Evolutionary conservation across 2,113 vertebrate genomes (phyloP).

Genomic region (Progne subis): DNA sequence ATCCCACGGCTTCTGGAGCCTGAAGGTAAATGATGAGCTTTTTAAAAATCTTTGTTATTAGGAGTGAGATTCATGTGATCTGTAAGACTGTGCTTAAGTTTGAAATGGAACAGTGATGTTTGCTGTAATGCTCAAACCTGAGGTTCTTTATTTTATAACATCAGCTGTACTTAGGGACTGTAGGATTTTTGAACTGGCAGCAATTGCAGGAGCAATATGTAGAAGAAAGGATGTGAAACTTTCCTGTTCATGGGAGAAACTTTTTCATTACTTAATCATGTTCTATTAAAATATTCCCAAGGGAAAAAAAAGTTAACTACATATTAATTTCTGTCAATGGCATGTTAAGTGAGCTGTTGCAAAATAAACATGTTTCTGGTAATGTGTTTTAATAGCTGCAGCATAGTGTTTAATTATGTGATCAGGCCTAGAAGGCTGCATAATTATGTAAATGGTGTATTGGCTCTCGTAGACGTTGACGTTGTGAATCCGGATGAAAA

Average conservation of each 20-base stretch:
- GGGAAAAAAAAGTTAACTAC: neutral
- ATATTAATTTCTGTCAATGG: conserved; percentile 19
- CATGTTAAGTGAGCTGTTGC: conserved; percentile 21
- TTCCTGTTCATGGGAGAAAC: neutral
- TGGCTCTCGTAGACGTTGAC: conserved; percentile 85
- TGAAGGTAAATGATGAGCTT: conserved; percentile 76
- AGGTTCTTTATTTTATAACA: neutral
- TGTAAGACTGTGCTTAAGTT: neutral
- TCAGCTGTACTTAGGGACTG: neutral
- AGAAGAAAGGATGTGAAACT: neutral
- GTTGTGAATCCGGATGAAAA: conserved; percentile 91
- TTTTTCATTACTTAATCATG: neutral
- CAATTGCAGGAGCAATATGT: neutral
- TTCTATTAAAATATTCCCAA: conserved; percentile 1
- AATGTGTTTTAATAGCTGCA: conserved; percentile 35
- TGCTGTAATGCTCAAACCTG: neutral
- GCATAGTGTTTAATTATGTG: conserved; percentile 20
- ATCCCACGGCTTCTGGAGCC: conserved; percentile 91
- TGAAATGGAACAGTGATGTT: neutral
- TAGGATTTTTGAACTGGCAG: neutral
- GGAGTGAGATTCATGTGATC: neutral
- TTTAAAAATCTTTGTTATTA: neutral
- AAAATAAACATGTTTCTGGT: conserved; percentile 42
- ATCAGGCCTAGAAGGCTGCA: conserved; percentile 19
- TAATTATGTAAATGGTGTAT: conserved; percentile 12